A percentile compares a stretch with the other conserved stretches of the same genome.
These are phyloP conservation scores for Idris sp. DNA, from an alignment of 1,140 invertebrate species.

Conservation along the genomic window DNA sequence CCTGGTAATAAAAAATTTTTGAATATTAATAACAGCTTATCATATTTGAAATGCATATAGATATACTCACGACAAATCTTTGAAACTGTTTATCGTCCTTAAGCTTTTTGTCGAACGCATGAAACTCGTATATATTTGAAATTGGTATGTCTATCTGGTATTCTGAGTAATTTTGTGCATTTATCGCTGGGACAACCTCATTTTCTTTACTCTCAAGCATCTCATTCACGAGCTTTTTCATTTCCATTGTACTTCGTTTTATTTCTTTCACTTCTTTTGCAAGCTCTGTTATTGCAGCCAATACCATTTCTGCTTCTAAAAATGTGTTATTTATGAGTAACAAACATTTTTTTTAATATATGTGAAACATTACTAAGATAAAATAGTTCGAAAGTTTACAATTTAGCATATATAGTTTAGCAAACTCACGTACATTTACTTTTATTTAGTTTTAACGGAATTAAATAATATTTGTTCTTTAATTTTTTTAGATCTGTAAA, in stretches of 20 bases:
- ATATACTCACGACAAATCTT: constrained; percentile 50
- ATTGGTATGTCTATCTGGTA: constrained; percentile 51
- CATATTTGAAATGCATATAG: no score
- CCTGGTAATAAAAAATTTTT: no score
- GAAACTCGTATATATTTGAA: constrained; percentile 51
- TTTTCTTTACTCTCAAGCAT: constrained; percentile 46
- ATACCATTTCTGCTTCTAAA: constrained; percentile 47
- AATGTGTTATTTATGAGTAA: constrained; percentile 24
- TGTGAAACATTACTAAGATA: no score
- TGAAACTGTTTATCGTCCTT: constrained; percentile 56
- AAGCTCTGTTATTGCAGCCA: constrained; percentile 43
- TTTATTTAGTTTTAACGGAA: no score
- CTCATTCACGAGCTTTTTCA: constrained; percentile 55
- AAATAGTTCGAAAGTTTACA: no score
- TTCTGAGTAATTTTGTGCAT: constrained; percentile 49
- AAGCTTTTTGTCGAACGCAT: constrained; percentile 47
- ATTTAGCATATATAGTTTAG: no score
- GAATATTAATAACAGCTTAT: no score
- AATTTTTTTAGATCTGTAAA: no score
- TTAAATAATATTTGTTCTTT: no score
- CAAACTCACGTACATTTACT: no score
- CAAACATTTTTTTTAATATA: not conserved
- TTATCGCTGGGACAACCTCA: constrained; percentile 44
- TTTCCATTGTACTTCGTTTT: constrained; percentile 49
- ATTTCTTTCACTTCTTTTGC: constrained; percentile 56